Base-by-base conservation (phyloP, 2,113 vertebrate species). In the Sprattus sprattus region DNA sequence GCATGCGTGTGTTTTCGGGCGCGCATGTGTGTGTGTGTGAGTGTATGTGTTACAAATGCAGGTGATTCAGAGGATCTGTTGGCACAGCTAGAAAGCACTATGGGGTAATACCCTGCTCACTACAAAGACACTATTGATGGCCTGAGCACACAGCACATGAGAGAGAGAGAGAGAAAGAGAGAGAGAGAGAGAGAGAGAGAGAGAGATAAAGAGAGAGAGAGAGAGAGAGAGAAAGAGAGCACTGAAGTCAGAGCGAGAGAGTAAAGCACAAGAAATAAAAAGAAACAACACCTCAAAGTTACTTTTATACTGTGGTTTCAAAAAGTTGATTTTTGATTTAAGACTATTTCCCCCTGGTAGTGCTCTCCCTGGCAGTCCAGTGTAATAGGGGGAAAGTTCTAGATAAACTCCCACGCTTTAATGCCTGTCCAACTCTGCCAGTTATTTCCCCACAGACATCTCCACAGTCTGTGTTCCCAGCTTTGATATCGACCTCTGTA, bases 1-100 rank as follows among this genome's bases (percentile, higher is more conserved):
- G 57, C 20, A 20, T n/a, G 57, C 7, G 57, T n/a, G 57, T n/a
- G 57, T 64, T 3, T n/a, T 2, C 88, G 49, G 0, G 52, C 71
- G 2, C 84, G 46, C 82, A 25, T 87, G 57, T 64, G 57, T n/a
- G 57, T 67, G 60, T 25, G 60, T 67, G 60, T 9, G 6, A 49
- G 45, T 83, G 84, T 16, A 20, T 13, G 85, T 86, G 20, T 22
- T 84, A 83, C 86, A 91, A 86, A 89, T 92, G 89, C 81, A 91
- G 84, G 85, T 86, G 86, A 71, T 86, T 81, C 87, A 89, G 83
- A 88, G 88, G 89, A 88, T 88, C n/a, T 64, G 78, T 82, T 88
- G 90, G 86, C 88, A 89, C 50, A 64, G 60, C 49, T 84, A 45
- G 32, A 57, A 89, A 85, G 83, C 57, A 75, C n/a, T 60, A 57